Evolutionary conservation across 92 coral and sea anemone species (phyloP), one percentile per base, ranked within the genome.

Genomic region (Chrysogorgia sp.): DNA sequence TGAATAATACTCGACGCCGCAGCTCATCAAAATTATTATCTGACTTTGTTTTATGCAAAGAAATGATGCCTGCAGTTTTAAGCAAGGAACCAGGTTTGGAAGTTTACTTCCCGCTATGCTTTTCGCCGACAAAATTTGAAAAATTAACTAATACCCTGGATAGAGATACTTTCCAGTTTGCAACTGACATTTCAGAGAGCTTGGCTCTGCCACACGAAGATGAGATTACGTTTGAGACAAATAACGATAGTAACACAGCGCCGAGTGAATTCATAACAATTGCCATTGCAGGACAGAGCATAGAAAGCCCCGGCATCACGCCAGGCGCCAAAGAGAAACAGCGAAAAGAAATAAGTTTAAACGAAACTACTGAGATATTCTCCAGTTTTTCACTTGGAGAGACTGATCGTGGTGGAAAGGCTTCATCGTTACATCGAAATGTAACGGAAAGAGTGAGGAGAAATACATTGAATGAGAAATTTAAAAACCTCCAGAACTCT

Each of bases 391-490:
- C 72, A 1, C 72, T 65, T 40, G 53, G 0, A 7, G 72, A 65
- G 48, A 40, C 50, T 10, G 53, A 23, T 15, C 10, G 22, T 29
- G 9, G 19, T 43, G 2, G 17, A 6, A 65, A n/a, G n/a, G 0
- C 14, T 20, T 40, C 53, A 24, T 12, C 45, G 33, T 37, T 22
- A 14, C 72, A 35, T n/a, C 84, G 89, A 41, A 85, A 85, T 76
- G 37, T 32, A 45, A 67, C 76, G 26, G 89, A 85, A 61, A 40
- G 89, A 74, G 41, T 62, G 25, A 79, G 89, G 0, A 76, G 89
- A 55, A 80, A 56, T 41, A 77, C 68, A 21, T 64, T 85, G 82
- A 85, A 85, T 80, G 67, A 45, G 3, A 85, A 80, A 63, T 80
- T 67, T 37, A 71, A 56, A 26, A 80, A 66, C 26, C 71, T 85